Evolutionary conservation across 2,113 vertebrate species (phyloP), one percentile per base, ranked within the genome.

Genomic region (Austrofundulus limnaeus): DNA sequence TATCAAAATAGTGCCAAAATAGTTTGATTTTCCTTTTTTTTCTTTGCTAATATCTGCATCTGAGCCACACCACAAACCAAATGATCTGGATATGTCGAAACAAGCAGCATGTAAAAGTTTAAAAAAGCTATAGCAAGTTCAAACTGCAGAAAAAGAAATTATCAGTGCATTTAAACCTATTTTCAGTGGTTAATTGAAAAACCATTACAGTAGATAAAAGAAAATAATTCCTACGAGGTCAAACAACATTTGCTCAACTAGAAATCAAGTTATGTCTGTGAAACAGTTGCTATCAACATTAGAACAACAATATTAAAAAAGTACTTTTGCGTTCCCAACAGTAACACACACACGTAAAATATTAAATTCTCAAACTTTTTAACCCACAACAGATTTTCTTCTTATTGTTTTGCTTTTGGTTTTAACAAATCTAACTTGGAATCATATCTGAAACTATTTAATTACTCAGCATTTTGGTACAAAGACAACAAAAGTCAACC

Each of bases 181-280:
- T 68, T 59, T 67, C 25, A 79, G 84, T 87, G 82, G 81, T 85
- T 64, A 31, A 53, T 82, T 55, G 41, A 78, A 58, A 41, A 71
- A 51, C 21, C n/a, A 42, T 53, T 52, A 78, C 78, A 86, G 84
- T 81, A 85, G 80, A 72, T 55, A 31, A 0, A 45, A 17, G 15
- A 37, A 15, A 9, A 77, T 41, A 21, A 61, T 48, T 50, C n/a
- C n/a, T n/a, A n/a, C n/a, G 17, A 58, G 9, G 24, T 52, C 1
- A 20, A 66, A n/a, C n/a, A n/a, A 58, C 47, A 46, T 4, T 7
- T 46, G 2, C 14, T 23, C 17, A 47, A 37, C 0, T 48, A 17
- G 16, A 45, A 7, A 13, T 14, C 21, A 11, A 43, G 19, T 31
- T 42, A 52, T 38, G 3, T 42, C n/a, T 64, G 20, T n/a, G 45